Evolutionary conservation across 1,140 invertebrate genomes (phyloP).

Genomic region (Drosophila novamexicana): DNA sequence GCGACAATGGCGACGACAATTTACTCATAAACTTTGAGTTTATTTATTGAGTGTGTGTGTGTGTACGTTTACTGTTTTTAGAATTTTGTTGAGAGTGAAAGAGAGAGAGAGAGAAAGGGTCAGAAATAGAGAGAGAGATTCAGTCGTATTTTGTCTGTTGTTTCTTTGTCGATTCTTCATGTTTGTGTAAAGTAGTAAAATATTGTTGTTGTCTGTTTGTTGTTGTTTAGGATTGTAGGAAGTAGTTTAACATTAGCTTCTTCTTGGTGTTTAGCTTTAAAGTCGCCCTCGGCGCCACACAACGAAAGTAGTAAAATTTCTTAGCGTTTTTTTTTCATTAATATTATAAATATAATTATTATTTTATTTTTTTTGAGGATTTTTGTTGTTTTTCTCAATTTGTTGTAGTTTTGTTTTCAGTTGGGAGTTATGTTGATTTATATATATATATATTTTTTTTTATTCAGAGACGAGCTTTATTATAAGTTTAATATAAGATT

Average conservation of each 20-base stretch:
- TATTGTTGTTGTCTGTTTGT: conserved; percentile 40
- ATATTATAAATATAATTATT: conserved; percentile 9
- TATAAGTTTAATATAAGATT: conserved; percentile 24
- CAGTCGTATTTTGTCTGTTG: conserved; percentile 64
- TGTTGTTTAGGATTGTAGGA: conserved; percentile 29
- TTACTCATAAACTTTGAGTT: conserved; percentile 64
- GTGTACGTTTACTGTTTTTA: conserved; percentile 2
- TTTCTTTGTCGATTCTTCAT: conserved; percentile 50
- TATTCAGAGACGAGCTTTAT: conserved; percentile 43
- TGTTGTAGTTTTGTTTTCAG: conserved; percentile 2
- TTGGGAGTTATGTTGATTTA: conserved; percentile 25
- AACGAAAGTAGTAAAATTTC: conserved; percentile 73
- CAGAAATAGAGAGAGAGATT: conserved; percentile 60
- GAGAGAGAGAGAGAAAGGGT: conserved; percentile 4
- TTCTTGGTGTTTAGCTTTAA: conserved; percentile 45
- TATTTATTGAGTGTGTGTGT: conserved; percentile 35
- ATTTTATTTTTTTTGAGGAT: conserved; percentile 29
- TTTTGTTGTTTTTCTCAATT: conserved; percentile 27
- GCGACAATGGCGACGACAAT: conserved; percentile 74
- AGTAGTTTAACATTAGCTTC: conserved; percentile 42
- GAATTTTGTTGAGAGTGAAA: no score
- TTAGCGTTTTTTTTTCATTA: conserved; percentile 35
- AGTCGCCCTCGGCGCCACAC: conserved; percentile 72
- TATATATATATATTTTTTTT: conserved; percentile 1
- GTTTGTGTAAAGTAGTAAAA: conserved; percentile 40